Percentiles rank a stretch among this genome's conserved stretches.
Evolutionary conservation across 2,888 invertebrate species (phyloP).

Genomic region (Sisyra terminalis): DNA sequence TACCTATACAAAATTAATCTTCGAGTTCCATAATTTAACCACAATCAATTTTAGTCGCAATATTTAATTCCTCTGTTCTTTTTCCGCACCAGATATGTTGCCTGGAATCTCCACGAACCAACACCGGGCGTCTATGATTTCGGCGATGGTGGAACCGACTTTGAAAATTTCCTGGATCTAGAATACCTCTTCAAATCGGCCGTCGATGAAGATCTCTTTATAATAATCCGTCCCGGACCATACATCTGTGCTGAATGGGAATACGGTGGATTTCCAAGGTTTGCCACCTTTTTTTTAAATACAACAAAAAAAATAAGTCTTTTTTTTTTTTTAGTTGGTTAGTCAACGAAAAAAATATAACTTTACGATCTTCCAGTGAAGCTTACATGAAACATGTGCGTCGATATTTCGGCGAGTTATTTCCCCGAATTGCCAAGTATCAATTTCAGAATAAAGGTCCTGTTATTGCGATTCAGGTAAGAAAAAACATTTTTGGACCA

Average conservation of each 20-base stretch:
- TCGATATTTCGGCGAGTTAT: slow-evolving; percentile 30
- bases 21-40: no score
- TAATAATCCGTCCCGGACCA: slow-evolving; percentile 73
- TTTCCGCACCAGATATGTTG: slow-evolving; percentile 70
- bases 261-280: slow-evolving; percentile 23
- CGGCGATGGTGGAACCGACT: slow-evolving; percentile 48
- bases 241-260: slow-evolving; percentile 90
- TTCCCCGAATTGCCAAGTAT: slow-evolving; percentile 31
- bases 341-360: slow-evolving; percentile 30
- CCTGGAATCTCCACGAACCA: slow-evolving; percentile 82
- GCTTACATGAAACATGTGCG: slow-evolving; percentile 28
- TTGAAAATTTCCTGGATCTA: slow-evolving; percentile 40
- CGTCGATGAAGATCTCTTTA: slow-evolving; percentile 57
- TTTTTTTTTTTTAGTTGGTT: slow-evolving; percentile 26
- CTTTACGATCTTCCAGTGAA: slow-evolving; percentile 24
- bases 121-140: slow-evolving; percentile 46
- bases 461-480: slow-evolving; percentile 70
- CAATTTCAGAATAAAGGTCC: slow-evolving; percentile 64
- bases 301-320: no score
- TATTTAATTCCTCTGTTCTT: no score
- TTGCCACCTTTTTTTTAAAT: neutral
- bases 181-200: slow-evolving; percentile 53
- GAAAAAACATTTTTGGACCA: no score
- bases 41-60: no score
- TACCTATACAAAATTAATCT: no score